Evolutionary conservation across 2,113 vertebrate species (phyloP).

Genomic region (Syrmaticus mikado): DNA sequence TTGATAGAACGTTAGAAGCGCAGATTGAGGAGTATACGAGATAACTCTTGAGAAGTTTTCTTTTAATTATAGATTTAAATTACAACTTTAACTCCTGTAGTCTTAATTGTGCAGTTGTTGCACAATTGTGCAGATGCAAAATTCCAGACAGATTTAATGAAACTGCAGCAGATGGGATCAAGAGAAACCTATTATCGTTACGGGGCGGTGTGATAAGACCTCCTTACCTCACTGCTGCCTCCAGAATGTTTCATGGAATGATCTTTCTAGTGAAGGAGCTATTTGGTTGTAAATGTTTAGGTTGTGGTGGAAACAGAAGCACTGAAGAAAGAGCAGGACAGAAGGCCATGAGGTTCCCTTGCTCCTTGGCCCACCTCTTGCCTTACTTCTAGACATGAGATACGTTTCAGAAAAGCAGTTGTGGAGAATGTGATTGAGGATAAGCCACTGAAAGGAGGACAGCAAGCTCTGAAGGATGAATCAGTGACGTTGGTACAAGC

Average conservation of each 20-base stretch:
- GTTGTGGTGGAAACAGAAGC: neutral
- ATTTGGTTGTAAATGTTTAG: neutral
- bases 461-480: neutral
- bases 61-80: slow-evolving; percentile 53
- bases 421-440: neutral
- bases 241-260: neutral
- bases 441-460: neutral
- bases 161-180: neutral
- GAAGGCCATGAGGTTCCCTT: neutral
- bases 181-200: neutral
- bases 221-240: neutral
- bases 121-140: neutral
- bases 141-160: neutral
- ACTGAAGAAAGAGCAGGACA: neutral
- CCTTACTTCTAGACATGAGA: neutral
- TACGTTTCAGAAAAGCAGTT: neutral
- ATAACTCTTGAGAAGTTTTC: neutral
- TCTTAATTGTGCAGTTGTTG: neutral
- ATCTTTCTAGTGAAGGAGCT: neutral
- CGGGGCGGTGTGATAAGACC: neutral
- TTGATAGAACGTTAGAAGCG: neutral
- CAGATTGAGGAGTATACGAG: neutral
- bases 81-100: neutral
- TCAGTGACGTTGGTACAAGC: accelerated
- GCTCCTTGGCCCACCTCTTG: neutral